Evolutionary conservation across 2,888 invertebrate species (phyloP).

Genomic region (Teleiodes luculella): DNA sequence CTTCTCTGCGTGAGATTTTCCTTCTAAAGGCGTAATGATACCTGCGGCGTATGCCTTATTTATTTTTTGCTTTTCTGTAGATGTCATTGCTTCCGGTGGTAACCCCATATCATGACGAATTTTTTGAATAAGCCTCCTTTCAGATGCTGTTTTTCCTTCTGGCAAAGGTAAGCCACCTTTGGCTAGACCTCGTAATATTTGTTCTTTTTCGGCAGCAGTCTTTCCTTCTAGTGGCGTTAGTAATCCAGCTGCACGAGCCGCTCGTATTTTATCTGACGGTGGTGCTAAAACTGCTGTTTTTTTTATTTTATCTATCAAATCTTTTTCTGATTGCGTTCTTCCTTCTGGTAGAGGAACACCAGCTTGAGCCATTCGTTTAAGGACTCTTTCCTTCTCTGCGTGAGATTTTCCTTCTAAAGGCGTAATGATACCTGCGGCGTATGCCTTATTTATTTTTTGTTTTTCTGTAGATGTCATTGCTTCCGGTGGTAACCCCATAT

Average conservation of each 20-base stretch:
- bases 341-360: constrained; percentile 36
- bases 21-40: constrained; percentile 32
- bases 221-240: constrained; percentile 37
- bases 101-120: constrained; percentile 26
- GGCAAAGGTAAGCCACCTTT: constrained; percentile 26
- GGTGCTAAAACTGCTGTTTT: background rate
- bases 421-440: constrained; percentile 26
- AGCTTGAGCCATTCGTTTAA: constrained; percentile 24
- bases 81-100: constrained; percentile 33
- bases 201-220: constrained; percentile 30
- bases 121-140: constrained; percentile 33
- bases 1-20: constrained; percentile 26
- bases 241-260: constrained; percentile 28
- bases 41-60: constrained; percentile 29
- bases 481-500: constrained; percentile 30
- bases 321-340: constrained; percentile 31
- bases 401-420: constrained; percentile 36
- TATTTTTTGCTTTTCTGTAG: constrained; percentile 9
- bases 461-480: constrained; percentile 27
- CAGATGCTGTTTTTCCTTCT: constrained; percentile 40
- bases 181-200: constrained; percentile 20
- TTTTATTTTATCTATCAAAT: constrained; percentile 5
- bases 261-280: constrained; percentile 25
- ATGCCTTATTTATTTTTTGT: constrained; percentile 23
- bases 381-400: constrained; percentile 19